Base-by-base conservation (phyloP, 2,888 invertebrate genomes). In the Sarcophaga caerulescens region DNA sequence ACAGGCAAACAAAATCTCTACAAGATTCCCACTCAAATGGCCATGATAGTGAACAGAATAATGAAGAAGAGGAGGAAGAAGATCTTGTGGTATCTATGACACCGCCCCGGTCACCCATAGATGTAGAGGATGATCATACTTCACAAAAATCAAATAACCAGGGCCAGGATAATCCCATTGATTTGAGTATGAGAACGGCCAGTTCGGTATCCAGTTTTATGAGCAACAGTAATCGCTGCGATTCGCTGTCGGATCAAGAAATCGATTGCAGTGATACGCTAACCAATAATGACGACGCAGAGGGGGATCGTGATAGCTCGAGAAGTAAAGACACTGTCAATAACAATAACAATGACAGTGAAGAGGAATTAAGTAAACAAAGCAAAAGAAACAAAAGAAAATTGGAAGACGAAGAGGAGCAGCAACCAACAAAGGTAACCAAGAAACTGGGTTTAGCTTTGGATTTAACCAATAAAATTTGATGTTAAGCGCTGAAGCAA, bases 111-210 rank as follows among this genome's bases (percentile, higher is more conserved):
- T 93, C 93, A 5, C 95, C 95, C 12, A 88, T 89, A n/a, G 81
- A 74, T 11, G 81, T 76, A 21, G 70, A 76, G 17, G 59, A 75
- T n/a, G 75, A 71, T 12, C 47, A 57, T 21, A 60, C 19, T 45
- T 57, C 47, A 5, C 65, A 77, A 0, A 94, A 94, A 84, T 93
- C 94, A 8, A 10, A 52, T 25, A 35, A 73, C 6, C 45, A 44
- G 2, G 79, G 57, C 2, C 86, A 97, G 91, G 96, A 97, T 88
- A 95, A 96, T 90, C 97, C 97, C 2, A 97, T 97, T 92, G 97
- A 97, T 91, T 93, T 97, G 87, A 97, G 97, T 59, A 96, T 97
- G 93, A 96, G 96, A 90, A 94, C 95, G 0, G 94, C 94, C 25
- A 96, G 95, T 65, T 90, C 89, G 4, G 82, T 94, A 52, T 74